phyloP scores from a whole-genome alignment of 2,797 vertebrate genomes.

The Molossus molossus region DNA sequence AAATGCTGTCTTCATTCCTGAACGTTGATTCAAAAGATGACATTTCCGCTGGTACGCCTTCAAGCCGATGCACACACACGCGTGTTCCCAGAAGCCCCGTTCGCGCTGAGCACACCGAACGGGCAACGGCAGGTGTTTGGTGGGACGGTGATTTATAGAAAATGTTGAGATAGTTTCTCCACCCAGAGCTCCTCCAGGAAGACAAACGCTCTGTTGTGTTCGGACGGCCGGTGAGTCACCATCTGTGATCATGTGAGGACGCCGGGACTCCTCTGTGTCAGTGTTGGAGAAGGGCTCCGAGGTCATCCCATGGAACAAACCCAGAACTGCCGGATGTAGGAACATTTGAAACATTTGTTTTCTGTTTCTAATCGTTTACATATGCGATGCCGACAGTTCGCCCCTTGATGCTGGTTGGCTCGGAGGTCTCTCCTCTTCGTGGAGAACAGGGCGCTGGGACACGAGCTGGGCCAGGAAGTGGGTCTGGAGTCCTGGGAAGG shows the following conservation, averaged over 20 bases:
- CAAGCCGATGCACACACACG: accelerated
- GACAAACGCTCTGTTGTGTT: not conserved
- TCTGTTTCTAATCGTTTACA: not conserved
- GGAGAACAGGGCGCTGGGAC: not conserved
- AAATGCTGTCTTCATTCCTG: not conserved
- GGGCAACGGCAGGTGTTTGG: not conserved
- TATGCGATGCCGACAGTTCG: not conserved
- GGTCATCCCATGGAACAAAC: not conserved
- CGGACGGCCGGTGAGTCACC: not conserved
- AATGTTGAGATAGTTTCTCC: not conserved
- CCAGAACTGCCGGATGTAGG: not conserved
- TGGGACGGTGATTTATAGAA: not conserved
- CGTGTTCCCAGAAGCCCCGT: accelerated
- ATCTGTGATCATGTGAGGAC: not conserved
- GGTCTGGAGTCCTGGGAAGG: not conserved
- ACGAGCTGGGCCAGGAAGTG: not conserved
- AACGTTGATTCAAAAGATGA: not conserved
- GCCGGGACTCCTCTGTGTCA: not conserved
- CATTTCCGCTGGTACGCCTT: not conserved
- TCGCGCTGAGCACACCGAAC: accelerated
- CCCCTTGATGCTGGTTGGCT: not conserved
- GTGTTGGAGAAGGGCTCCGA: not conserved
- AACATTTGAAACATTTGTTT: not conserved
- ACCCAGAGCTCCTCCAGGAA: not conserved
- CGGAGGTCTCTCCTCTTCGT: no score